Evolutionary conservation across 2,888 invertebrate species (phyloP).

Genomic region (Nomada flava): DNA sequence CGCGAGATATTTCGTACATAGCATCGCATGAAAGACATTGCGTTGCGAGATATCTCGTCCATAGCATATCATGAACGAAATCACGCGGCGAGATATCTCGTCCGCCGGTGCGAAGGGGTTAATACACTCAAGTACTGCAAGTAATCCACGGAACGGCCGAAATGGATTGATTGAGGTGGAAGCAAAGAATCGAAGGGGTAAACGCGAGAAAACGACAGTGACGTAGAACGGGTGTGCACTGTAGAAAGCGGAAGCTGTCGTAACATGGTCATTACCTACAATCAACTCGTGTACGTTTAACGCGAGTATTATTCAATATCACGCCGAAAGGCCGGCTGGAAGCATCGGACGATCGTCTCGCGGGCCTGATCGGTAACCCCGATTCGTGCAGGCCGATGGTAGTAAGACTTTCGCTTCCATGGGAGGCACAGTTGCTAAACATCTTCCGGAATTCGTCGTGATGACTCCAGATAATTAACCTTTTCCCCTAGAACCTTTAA

Average conservation of each 20-base stretch:
- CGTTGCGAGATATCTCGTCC: too few species aligned
- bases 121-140: too few species aligned
- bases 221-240: neutral
- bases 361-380: constrained; percentile 54
- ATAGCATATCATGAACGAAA: too few species aligned
- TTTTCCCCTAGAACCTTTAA: constrained; percentile 65
- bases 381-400: constrained; percentile 47
- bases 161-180: too few species aligned
- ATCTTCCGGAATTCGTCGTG: constrained; percentile 64
- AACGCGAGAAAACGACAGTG: neutral
- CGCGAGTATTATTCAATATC: constrained; percentile 55
- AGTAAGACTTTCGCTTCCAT: constrained; percentile 62
- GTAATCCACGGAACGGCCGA: too few species aligned
- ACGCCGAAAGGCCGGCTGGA: constrained; percentile 21
- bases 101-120: too few species aligned
- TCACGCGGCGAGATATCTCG: too few species aligned
- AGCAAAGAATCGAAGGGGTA: neutral
- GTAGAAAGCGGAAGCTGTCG: constrained; percentile 57
- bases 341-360: constrained; percentile 35
- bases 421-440: constrained; percentile 58
- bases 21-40: too few species aligned
- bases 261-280: constrained; percentile 53
- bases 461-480: constrained; percentile 61
- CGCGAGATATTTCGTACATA: too few species aligned
- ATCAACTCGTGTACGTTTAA: constrained; percentile 39